Percentiles rank a stretch among this genome's conserved stretches.
phyloP scores from a whole-genome alignment of 2,113 vertebrate genomes.

The Zosterops lateralis region DNA sequence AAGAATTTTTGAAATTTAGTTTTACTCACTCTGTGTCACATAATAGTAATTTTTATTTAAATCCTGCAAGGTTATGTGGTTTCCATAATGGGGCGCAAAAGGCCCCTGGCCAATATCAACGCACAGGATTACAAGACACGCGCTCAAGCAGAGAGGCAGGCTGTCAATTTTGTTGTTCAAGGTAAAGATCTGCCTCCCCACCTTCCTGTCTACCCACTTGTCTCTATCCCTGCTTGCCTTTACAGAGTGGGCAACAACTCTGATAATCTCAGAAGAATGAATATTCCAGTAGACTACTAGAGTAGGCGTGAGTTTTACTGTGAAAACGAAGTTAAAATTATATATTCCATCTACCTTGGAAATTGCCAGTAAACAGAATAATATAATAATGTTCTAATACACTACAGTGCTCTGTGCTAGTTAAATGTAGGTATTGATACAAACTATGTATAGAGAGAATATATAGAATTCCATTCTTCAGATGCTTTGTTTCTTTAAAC shows the following conservation, averaged over 20 bases:
- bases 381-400: background rate
- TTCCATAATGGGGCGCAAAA: slow-evolving; percentile 87
- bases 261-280: background rate
- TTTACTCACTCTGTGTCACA: background rate
- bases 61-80: slow-evolving; percentile 78
- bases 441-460: background rate
- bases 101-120: slow-evolving; percentile 80
- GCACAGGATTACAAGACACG: slow-evolving; percentile 76
- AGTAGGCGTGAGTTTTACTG: background rate
- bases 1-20: background rate
- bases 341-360: background rate
- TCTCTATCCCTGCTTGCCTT: background rate
- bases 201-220: background rate
- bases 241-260: background rate
- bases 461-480: background rate
- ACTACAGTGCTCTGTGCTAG: background rate
- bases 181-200: slow-evolving; percentile 65
- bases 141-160: slow-evolving; percentile 89
- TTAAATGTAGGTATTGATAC: background rate
- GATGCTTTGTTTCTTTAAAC: background rate
- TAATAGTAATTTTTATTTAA: background rate
- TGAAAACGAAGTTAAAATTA: background rate
- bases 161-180: slow-evolving; percentile 93
- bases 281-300: background rate
- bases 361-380: background rate